phyloP scores from a whole-genome alignment of 2,113 vertebrate species.

The Spheniscus mendiculus region DNA sequence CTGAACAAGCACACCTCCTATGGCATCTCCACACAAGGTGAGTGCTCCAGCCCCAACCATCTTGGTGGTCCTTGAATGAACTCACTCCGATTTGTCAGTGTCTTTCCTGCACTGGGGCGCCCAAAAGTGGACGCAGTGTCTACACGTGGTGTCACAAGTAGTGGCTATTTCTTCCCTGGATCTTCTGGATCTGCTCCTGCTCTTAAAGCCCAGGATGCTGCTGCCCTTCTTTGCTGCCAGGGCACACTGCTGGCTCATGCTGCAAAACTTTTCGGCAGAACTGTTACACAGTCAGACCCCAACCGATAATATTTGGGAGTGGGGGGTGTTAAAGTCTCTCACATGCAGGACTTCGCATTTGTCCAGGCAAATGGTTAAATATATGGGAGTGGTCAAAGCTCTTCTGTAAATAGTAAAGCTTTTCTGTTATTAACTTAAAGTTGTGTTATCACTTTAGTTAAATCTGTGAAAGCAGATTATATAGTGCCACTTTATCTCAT shows the following conservation, averaged over 20 bases:
- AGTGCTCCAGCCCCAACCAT: neutral
- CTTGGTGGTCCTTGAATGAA: neutral
- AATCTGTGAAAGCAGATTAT: neutral
- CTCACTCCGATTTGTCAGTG: neutral
- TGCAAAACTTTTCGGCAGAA: neutral
- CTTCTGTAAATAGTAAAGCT: neutral
- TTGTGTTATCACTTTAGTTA: neutral
- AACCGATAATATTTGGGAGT: rapidly evolving
- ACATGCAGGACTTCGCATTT: neutral
- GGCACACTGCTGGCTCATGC: neutral
- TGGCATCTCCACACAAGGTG: neutral
- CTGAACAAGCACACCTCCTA: neutral
- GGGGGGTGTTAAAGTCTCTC: neutral
- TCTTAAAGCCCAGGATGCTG: neutral
- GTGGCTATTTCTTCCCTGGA: neutral
- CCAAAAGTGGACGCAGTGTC: neutral
- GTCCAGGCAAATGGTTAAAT: neutral
- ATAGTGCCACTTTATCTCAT: neutral
- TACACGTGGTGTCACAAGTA: neutral
- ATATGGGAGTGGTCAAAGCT: neutral
- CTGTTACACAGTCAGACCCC: neutral
- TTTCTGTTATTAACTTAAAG: neutral
- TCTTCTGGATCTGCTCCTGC: neutral
- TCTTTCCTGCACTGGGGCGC: neutral
- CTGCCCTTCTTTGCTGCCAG: neutral